Evolutionary conservation across 2,797 vertebrate species (phyloP).

Genomic region (Bovichtus diacanthus): DNA sequence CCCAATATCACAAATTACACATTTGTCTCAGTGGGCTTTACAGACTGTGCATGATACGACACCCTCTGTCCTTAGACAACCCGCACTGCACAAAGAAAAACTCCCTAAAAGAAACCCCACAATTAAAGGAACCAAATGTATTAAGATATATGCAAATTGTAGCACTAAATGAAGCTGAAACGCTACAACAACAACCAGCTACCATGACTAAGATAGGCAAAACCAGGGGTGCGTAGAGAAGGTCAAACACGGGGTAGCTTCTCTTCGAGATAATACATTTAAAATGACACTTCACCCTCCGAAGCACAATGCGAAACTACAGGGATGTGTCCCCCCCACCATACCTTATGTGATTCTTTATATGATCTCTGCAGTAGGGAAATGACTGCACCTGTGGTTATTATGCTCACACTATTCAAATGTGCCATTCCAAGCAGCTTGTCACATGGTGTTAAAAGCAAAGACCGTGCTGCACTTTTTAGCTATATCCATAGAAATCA

Average conservation of each 20-base stretch:
- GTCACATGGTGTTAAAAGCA: conserved; percentile 1
- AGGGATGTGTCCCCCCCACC: too few relatives aligned
- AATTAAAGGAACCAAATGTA: too few relatives aligned
- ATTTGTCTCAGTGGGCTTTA: too few relatives aligned
- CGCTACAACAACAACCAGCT: conserved; percentile 20
- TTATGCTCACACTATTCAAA: conserved; percentile 67
- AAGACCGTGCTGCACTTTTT: too few relatives aligned
- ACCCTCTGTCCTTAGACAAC: too few relatives aligned
- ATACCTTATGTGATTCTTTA: conserved; percentile 14
- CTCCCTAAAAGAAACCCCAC: too few relatives aligned
- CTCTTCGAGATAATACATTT: conserved; percentile 17
- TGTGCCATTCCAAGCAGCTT: conserved; percentile 59
- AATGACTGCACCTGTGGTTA: conserved; percentile 75
- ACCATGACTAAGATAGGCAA: conserved; percentile 15
- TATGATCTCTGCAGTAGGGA: conserved; percentile 50
- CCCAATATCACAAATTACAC: too few relatives aligned
- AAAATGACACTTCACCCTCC: conserved; percentile 31
- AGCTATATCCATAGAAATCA: too few relatives aligned
- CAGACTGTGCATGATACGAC: too few relatives aligned
- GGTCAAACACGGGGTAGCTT: conserved; percentile 11
- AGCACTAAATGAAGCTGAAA: conserved; percentile 17
- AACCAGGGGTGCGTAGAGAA: conserved; percentile 10
- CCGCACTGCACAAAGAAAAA: too few relatives aligned
- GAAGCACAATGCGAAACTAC: conserved; percentile 45
- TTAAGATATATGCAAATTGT: conserved; percentile 25